Evolutionary conservation across 2,797 vertebrate species (phyloP), one percentile per base, ranked within the genome.

Genomic region (Hemibagrus guttatus): DNA sequence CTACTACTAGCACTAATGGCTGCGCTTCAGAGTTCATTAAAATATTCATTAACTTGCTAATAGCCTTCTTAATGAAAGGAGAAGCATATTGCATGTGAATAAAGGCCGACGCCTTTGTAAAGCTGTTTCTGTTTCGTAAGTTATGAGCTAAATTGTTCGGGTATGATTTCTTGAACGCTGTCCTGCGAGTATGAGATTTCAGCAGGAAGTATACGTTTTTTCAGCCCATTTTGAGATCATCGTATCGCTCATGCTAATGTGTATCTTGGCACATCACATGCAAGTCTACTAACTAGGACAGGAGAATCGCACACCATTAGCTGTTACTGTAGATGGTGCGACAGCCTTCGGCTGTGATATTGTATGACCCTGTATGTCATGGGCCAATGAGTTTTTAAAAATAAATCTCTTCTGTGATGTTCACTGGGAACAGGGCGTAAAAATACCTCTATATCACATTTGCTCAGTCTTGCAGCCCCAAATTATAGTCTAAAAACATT

Each of bases 311-410:
- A 23, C 28, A 12, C 31, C 56, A n/a, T 4, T 64, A 28, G 39
- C 39, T 79, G 17, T n/a, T 49, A 49, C 42, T 63, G 42, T 61
- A 49, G 21, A 21, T 81, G 16, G 7, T n/a, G 4, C 16, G 13
- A 35, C 46, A n/a, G 56, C 79, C 59, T 63, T 81, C 0, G n/a
- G 39, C 39, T 2, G 8, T 4, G 23, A 66, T 52, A 81, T 49
- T 81, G 80, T 64, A 49, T 81, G 42, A 64, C 59, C 61, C 6
- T 52, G 59, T 19, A 28, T 63, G 39, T 81, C 42, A 81, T 46
- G 59, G 59, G 14, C 35, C 56, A 80, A 21, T 80, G 35, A 16
- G 21, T 54, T 54, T 75, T 72, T 46, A 6, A 16, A 26, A 79
- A 9, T 11, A 56, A 54, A 31, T 76, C 8, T 42, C 5, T 80